phyloP scores from a whole-genome alignment of 2,113 vertebrate species.

The Tursiops truncatus region DNA sequence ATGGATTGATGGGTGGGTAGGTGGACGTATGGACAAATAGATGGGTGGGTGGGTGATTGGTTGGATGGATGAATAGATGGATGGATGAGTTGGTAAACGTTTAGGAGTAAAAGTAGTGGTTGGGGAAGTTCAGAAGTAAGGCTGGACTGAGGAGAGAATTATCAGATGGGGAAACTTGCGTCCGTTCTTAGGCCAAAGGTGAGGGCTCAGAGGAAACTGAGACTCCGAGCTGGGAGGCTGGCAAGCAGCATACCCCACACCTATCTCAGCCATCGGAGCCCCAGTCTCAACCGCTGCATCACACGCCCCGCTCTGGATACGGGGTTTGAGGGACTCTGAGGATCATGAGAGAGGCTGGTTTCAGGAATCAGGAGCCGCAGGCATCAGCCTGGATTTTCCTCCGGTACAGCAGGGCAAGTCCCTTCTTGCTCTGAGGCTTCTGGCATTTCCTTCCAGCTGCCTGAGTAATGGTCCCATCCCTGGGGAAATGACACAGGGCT shows the following conservation, averaged over 20 bases:
- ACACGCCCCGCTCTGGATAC: background rate
- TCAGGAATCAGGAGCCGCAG: background rate
- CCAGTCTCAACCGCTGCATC: accelerated
- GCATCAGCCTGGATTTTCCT: background rate
- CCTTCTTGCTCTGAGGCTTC: background rate
- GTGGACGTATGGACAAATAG: background rate
- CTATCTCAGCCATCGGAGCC: background rate
- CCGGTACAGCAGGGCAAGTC: background rate
- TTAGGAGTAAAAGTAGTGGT: background rate
- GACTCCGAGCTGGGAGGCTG: background rate
- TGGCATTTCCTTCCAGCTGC: background rate
- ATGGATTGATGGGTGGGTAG: background rate
- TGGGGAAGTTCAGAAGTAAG: background rate
- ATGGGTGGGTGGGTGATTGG: accelerated
- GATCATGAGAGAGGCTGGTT: accelerated
- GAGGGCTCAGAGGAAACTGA: background rate
- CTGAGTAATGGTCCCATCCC: background rate
- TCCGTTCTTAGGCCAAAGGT: background rate
- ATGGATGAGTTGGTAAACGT: background rate
- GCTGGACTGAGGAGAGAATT: background rate
- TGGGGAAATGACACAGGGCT: background rate
- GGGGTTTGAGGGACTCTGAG: background rate
- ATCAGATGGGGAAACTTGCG: background rate
- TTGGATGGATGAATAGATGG: accelerated
- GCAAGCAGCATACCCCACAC: accelerated